Evolutionary conservation across 2,797 vertebrate genomes (phyloP).

Genomic region (Melanotaenia nigrans): DNA sequence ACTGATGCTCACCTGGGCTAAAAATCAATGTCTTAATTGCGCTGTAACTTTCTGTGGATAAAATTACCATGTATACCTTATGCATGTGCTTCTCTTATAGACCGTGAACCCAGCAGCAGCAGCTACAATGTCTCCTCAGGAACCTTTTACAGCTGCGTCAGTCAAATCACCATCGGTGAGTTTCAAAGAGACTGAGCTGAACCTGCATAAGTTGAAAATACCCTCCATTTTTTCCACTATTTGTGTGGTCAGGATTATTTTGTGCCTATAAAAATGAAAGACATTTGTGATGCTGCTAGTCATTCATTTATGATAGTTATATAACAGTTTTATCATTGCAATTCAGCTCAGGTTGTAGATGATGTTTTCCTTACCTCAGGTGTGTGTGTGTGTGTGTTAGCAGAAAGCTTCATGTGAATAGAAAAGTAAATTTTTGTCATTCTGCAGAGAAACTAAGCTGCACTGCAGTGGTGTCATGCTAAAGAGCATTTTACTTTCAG

Average conservation of each 20-base stretch:
- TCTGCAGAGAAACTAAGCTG: neutral
- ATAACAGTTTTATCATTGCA: neutral
- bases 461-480: neutral
- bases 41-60: constrained; percentile 5
- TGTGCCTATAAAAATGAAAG: neutral
- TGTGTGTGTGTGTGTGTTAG: too few species aligned
- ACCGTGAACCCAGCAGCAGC: constrained; percentile 83
- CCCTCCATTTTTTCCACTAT: neutral
- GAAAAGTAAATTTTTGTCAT: neutral
- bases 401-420: neutral
- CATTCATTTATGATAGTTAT: neutral
- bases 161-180: constrained; percentile 90
- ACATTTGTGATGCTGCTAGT: neutral
- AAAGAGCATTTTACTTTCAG: neutral
- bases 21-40: neutral
- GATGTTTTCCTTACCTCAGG: neutral
- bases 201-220: neutral
- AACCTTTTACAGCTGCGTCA: constrained; percentile 89
- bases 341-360: neutral
- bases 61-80: neutral
- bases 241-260: neutral
- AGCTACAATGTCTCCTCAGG: constrained; percentile 85
- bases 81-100: constrained; percentile 61
- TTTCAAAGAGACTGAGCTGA: neutral
- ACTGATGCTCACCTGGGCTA: neutral